Base-by-base conservation (phyloP, 2,888 invertebrate genomes). In the Nasonia oneida region DNA sequence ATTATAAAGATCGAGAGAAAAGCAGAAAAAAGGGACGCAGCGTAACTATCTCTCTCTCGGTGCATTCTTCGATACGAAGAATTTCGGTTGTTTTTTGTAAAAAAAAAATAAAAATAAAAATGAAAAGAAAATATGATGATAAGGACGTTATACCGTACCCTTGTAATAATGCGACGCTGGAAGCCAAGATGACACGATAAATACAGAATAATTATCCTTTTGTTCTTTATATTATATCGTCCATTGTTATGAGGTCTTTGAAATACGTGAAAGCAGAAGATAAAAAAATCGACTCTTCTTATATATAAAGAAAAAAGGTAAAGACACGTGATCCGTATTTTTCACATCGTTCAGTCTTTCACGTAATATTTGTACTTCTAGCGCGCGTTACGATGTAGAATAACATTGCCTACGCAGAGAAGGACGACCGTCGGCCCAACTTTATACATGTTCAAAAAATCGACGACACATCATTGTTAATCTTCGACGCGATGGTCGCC, bases 311-410 rank as follows among this genome's bases (percentile, higher is more conserved):
- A 86, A 87, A 83, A 83, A 37, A 29, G 29, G 33, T 73, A 57
- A 76, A 67, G 87, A 88, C 89, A 89, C 89, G 88, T 88, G 88
- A 88, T 88, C 87, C 88, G 86, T 89, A 88, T 86, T 88, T 84
- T 89, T 89, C 84, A 89, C 88, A 89, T 87, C 87, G 87, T 90
- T 89, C 89, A 89, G 87, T 89, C 89, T 88, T 87, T 76, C 47
- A 37, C 67, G 57, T 64, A 71, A 81, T 47, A 50, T 81, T 81
- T 86, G 61, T 39, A 80, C 39, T 73, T 53, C 67, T 23, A 23
- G 80, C 70, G 85, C 81, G 87, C 76, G 73, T 71, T 67, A 57
- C 80, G 64, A 75, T 15, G 67, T 15, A 70, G 67, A 64, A 6
- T n/a, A 29, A 53, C 23, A 29, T 74, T 53, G 14, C 39, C 39